Conservation (phyloP, 2,888 invertebrate genomes). For the Tetanocera ferruginea region DNA sequence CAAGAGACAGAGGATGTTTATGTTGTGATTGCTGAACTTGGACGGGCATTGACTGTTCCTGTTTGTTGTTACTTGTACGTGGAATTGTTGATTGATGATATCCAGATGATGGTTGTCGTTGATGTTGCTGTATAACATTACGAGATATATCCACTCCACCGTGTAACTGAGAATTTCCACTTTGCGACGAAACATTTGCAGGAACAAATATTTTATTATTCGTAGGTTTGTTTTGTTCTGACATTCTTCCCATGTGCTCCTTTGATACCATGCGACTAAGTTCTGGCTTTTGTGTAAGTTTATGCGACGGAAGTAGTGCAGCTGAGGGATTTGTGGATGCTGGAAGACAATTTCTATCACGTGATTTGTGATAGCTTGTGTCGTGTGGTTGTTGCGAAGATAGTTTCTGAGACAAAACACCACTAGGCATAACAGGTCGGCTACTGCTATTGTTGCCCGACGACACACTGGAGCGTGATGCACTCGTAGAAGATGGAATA, state of each 20-base stretch:
- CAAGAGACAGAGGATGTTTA: constrained; percentile 39
- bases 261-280: constrained; percentile 49
- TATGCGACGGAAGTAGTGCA: constrained; percentile 50
- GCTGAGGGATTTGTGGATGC: constrained; percentile 47
- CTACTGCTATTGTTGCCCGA: constrained; percentile 5
- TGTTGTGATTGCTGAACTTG: constrained; percentile 53
- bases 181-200: constrained; percentile 40
- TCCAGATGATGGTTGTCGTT: constrained; percentile 37
- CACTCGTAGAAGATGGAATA: constrained; percentile 18
- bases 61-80: constrained; percentile 57
- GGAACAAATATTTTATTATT: constrained; percentile 57
- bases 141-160: constrained; percentile 46
- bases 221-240: constrained; percentile 37
- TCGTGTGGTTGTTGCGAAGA: constrained; percentile 51
- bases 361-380: constrained; percentile 65
- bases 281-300: constrained; percentile 57
- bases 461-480: constrained; percentile 5
- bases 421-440: constrained; percentile 2
- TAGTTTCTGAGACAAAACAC: constrained; percentile 45
- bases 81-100: constrained; percentile 51
- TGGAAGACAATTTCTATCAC: constrained; percentile 49
- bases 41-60: constrained; percentile 57
- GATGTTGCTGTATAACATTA: constrained; percentile 49
- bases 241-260: constrained; percentile 47
- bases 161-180: constrained; percentile 42